Base-by-base conservation (phyloP, 1,140 invertebrate species). In the Zaprionus tsacasi region DNA sequence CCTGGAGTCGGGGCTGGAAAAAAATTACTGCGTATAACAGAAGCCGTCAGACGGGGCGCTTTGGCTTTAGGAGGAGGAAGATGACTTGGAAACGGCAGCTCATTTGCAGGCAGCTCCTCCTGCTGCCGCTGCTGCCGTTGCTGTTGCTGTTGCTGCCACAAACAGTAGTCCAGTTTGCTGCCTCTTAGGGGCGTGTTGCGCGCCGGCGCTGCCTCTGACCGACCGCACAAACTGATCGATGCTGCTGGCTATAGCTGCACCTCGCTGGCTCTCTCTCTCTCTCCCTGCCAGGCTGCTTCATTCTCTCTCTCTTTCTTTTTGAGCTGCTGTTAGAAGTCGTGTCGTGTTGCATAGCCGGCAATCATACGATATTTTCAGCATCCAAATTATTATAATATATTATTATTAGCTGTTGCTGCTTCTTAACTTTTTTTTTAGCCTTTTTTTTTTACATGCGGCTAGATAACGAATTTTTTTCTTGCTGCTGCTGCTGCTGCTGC, bases 11-110 rank as follows among this genome's bases (percentile, higher is more conserved):
- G 17, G 38, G 17, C 40, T 36, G 11, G 38, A 83, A 70, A 80
- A 67, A 92, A 92, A 92, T 92, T 92, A 92, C 85, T 92, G 91
- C 91, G 91, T 92, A 92, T 80, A 92, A 90, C 91, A 92, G 91
- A 90, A 92, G 91, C 91, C 79, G 91, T 87, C 91, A 76, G 91
- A 85, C 86, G 78, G 78, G 70, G 78, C 35, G 13, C 35, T 7
- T 7, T 45, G 40, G 40, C 40, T 45, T 65, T 25, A 21, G 21
- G 21, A 21, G 38, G 33, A 35, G 33, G 67, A 74, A 64, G 70
- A 68, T 57, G 61, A 36, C 60, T 65, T 60, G 33, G 33, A 60
- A 65, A 58, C 68, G 60, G 60, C 65, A 65, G 64, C 75, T 74
- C 70, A 77, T 77, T 77, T 73, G 70, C 75, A 73, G 70, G 59